Evolutionary conservation across 2,113 vertebrate species (phyloP), one percentile per base, ranked within the genome.

Genomic region (Psephotus haematonotus): DNA sequence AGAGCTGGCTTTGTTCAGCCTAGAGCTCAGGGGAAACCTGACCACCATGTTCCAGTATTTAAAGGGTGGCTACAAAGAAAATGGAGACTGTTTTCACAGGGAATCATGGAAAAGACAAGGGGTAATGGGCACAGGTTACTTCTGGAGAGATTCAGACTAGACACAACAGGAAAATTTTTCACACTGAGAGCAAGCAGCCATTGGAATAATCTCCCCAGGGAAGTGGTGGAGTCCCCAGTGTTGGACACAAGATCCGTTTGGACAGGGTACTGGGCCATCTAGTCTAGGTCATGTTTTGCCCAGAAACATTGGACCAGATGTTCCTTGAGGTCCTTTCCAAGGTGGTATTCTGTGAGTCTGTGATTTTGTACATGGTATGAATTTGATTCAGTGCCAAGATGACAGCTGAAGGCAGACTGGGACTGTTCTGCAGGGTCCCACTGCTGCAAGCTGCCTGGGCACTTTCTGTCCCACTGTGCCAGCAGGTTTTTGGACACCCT

Each of bases 281-380:
- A 35, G 33, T 35, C 33, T 59, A 59, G 57, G 22, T 35, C 22
- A 24, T 59, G 33, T 35, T 59, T 59, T 59, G 22, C 57, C 57
- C 35, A 16, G 57, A 35, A 59, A 35, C 22, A 35, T 35, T 59
- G 57, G 33, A 59, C 57, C 33, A 24, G 57, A 24, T 35, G 33
- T 10, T 24, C n/a, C 57, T 59, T 59, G 57, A 59, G 22, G 33
- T 10, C n/a, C 33, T 35, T 59, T 59, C 57, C 57, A 59, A 35
- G 22, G 33, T 24, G 57, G 13, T 59, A 59, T 59, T 35, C 57
- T 59, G 57, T 35, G 57, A 24, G 57, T 35, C 57, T 59, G 33
- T 59, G 57, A 16, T 14, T 49, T 43, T 29, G 43, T 47, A 3
- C 10, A 7, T 0, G 24, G 35, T 17, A 29, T 1, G 1, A 24